Percentiles rank a stretch among this genome's conserved stretches.
Conservation (phyloP, 2,888 invertebrate species). For the Clepsis dumicolana region DNA sequence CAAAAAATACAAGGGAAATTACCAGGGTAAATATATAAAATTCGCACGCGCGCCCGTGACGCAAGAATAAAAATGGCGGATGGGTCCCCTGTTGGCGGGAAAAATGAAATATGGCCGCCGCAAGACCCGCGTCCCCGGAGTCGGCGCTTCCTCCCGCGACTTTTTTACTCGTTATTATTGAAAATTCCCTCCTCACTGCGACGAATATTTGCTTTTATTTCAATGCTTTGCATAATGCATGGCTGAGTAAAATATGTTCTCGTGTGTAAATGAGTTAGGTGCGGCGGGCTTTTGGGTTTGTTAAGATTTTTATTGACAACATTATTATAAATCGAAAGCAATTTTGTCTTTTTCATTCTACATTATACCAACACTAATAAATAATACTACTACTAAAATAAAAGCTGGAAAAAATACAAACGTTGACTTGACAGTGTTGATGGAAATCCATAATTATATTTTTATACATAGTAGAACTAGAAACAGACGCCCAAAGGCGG, state of each 20-base stretch:
- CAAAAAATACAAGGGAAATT: slow-evolving; percentile 42
- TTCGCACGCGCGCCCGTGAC: slow-evolving; percentile 57
- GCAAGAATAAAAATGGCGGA: slow-evolving; percentile 69
- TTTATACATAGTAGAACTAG: no score
- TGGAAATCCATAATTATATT: no score
- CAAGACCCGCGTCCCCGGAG: slow-evolving; percentile 52
- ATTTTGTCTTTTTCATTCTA: neutral
- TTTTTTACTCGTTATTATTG: slow-evolving; percentile 49
- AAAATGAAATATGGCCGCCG: slow-evolving; percentile 75
- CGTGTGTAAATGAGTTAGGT: slow-evolving; percentile 32
- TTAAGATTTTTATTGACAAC: slow-evolving; percentile 10
- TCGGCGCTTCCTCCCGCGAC: slow-evolving; percentile 29
- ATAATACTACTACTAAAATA: no score
- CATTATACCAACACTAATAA: no score
- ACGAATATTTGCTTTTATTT: slow-evolving; percentile 42
- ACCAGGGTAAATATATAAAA: slow-evolving; percentile 55
- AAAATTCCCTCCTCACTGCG: slow-evolving; percentile 44
- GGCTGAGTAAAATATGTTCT: slow-evolving; percentile 40
- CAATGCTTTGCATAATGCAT: slow-evolving; percentile 41
- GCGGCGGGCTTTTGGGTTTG: slow-evolving; percentile 8
- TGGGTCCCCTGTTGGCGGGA: slow-evolving; percentile 64
- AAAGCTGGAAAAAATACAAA: no score
- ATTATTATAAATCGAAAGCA: neutral
- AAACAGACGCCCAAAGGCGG: no score
- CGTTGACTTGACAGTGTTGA: no score